Evolutionary conservation across 2,888 invertebrate species (phyloP).

Genomic region (Phorcus lineatus): DNA sequence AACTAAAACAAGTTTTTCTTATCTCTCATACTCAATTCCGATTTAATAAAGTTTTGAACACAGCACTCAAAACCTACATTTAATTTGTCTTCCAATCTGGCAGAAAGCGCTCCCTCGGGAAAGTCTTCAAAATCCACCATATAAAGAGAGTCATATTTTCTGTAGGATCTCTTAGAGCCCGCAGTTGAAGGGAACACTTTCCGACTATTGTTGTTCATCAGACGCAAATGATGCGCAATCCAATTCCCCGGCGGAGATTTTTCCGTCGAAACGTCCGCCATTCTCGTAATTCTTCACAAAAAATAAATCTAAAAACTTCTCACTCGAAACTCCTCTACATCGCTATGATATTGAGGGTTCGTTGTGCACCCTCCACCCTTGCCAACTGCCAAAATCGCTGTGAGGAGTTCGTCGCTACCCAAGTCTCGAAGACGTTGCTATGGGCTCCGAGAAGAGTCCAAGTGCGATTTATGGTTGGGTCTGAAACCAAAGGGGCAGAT

Average conservation of each 20-base stretch:
- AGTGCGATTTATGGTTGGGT: background rate
- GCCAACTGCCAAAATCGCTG: too few relatives aligned
- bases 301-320: background rate
- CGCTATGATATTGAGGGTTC: too few relatives aligned
- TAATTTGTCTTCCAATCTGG: slow-evolving; percentile 34
- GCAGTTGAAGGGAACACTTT: slow-evolving; percentile 59
- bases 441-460: background rate
- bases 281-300: background rate
- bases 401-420: background rate
- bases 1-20: too few relatives aligned
- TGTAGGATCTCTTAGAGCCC: slow-evolving; percentile 51
- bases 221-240: slow-evolving; percentile 58
- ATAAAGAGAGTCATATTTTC: slow-evolving; percentile 57
- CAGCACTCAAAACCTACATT: slow-evolving; percentile 10
- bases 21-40: too few relatives aligned
- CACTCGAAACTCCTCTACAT: too few relatives aligned
- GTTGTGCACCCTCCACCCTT: too few relatives aligned
- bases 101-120: slow-evolving; percentile 45
- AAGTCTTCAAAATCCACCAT: slow-evolving; percentile 51
- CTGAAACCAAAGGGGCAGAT: background rate
- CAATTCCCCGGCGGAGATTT: slow-evolving; percentile 56
- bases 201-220: slow-evolving; percentile 58
- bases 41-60: too few relatives aligned
- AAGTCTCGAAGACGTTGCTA: background rate
- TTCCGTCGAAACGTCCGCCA: slow-evolving; percentile 17